These are phyloP conservation scores for Horisme vitalbata DNA, from an alignment of 2,888 invertebrate species.

Conservation along the genomic window DNA sequence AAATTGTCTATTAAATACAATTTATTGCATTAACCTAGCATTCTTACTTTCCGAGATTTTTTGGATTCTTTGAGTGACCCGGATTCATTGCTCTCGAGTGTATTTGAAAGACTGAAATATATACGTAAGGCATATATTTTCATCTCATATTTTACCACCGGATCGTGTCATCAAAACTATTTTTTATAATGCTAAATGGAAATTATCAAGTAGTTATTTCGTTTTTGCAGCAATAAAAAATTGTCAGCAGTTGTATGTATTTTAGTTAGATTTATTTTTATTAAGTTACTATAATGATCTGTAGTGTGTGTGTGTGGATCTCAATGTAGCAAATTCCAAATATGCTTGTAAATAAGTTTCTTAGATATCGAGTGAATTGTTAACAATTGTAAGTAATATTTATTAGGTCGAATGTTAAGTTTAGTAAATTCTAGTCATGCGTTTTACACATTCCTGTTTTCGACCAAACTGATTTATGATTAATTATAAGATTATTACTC, in stretches of 20 bases:
- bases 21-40: too few relatives aligned
- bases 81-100: too few relatives aligned
- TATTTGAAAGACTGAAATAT: constrained; percentile 57
- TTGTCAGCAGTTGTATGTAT: constrained; percentile 21
- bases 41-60: too few relatives aligned
- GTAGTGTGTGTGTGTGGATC: constrained; percentile 63
- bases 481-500: constrained; percentile 10
- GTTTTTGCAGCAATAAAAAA: constrained; percentile 19
- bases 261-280: constrained; percentile 21
- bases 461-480: constrained; percentile 71
- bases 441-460: constrained; percentile 82
- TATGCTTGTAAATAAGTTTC: constrained; percentile 39
- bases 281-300: constrained; percentile 19
- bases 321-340: constrained; percentile 64
- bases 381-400: constrained; percentile 72
- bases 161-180: constrained; percentile 19
- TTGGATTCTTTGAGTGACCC: too few relatives aligned
- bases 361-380: constrained; percentile 60
- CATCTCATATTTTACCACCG: constrained; percentile 5
- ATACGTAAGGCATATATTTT: constrained; percentile 29
- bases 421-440: constrained; percentile 82
- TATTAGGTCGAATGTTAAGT: constrained; percentile 79
- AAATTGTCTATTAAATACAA: too few relatives aligned
- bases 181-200: too few relatives aligned
- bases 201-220: constrained; percentile 13